A percentile compares a stretch with the other conserved stretches of the same genome.
Conservation (phyloP, 2,113 vertebrate species). For the Archocentrus centrarchus region DNA sequence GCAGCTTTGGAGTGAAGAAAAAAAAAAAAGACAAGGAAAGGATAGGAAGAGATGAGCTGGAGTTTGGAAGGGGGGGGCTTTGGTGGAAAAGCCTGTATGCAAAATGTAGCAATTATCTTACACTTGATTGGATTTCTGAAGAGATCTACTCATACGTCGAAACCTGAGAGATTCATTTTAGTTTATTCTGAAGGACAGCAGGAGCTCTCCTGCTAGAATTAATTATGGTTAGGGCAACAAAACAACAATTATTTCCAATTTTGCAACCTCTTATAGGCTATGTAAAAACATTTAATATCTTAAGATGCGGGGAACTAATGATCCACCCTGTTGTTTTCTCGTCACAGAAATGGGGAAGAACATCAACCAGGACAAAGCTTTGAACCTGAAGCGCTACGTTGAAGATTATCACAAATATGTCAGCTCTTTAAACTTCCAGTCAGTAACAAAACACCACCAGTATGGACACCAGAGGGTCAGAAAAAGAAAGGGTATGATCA, state of each 20-base stretch:
- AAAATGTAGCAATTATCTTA: slow-evolving; percentile 62
- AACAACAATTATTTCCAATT: slow-evolving; percentile 28
- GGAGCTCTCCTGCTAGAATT: slow-evolving; percentile 36
- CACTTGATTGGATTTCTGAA: slow-evolving; percentile 64
- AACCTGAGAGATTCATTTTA: slow-evolving; percentile 24
- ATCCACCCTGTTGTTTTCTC: neutral
- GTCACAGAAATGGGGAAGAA: slow-evolving; percentile 80
- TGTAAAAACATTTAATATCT: neutral
- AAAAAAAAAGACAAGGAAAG: slow-evolving; percentile 48
- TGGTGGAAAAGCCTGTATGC: slow-evolving; percentile 42
- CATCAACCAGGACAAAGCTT: slow-evolving; percentile 80
- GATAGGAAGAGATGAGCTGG: slow-evolving; percentile 58
- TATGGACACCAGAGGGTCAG: neutral
- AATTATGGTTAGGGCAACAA: slow-evolving; percentile 32
- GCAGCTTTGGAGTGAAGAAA: slow-evolving; percentile 44
- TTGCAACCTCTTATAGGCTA: neutral
- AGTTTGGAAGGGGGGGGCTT: slow-evolving; percentile 17
- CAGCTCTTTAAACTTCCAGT: slow-evolving; percentile 41
- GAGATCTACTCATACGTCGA: slow-evolving; percentile 27
- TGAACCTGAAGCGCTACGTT: slow-evolving; percentile 71
- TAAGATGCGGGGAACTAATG: neutral
- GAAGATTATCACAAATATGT: slow-evolving; percentile 75
- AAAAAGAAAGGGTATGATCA: slow-evolving; percentile 52
- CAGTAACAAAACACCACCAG: neutral
- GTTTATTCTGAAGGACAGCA: slow-evolving; percentile 29